Conservation (phyloP, 2,888 invertebrate species). For the Apocheima hispidaria region DNA sequence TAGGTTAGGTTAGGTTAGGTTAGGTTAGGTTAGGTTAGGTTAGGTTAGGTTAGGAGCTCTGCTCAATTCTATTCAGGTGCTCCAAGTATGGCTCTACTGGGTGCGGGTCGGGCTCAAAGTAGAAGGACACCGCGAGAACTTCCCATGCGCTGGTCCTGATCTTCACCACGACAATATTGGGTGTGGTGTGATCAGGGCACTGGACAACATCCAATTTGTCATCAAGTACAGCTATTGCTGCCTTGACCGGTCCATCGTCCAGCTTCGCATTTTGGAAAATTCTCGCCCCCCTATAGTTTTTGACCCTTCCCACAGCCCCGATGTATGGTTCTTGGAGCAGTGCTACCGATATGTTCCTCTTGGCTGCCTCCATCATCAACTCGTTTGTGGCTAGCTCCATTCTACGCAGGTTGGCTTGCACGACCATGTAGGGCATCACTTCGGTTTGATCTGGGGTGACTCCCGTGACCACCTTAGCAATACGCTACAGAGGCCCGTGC, state of each 20-base stretch:
- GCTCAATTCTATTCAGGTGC: constrained; percentile 10
- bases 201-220: constrained; percentile 15
- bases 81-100: constrained; percentile 34
- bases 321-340: constrained; percentile 4
- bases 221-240: constrained; percentile 15
- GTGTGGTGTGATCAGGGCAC: background rate
- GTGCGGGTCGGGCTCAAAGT: constrained; percentile 31
- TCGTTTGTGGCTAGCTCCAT: background rate
- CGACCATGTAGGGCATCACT: background rate
- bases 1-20: no score
- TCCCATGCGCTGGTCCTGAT: constrained; percentile 30
- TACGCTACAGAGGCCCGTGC: background rate
- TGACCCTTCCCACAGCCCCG: background rate
- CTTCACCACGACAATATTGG: constrained; percentile 30
- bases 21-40: no score
- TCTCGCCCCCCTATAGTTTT: background rate
- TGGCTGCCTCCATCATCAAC: background rate
- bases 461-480: constrained; percentile 10
- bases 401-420: background rate
- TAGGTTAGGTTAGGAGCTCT: constrained; percentile 17
- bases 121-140: constrained; percentile 33
- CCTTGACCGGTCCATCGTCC: constrained; percentile 19
- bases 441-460: background rate
- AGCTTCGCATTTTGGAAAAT: background rate
- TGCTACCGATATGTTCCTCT: background rate